Base-by-base conservation (phyloP, 2,113 vertebrate species). In the Solenodon paradoxus region DNA sequence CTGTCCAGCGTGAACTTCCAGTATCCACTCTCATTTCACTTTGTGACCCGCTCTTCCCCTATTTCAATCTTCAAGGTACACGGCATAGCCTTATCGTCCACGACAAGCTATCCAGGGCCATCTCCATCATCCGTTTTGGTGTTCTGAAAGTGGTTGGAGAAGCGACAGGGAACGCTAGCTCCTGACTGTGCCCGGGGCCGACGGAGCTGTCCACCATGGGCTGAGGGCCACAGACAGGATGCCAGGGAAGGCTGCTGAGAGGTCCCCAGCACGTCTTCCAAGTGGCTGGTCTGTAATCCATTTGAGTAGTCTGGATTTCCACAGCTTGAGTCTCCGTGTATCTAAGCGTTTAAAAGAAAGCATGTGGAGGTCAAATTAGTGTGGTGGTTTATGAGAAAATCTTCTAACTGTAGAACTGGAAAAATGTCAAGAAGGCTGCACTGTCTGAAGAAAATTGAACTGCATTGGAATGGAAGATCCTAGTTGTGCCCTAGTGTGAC, bases 281-380 rank as follows among this genome's bases (percentile, higher is more conserved):
- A 64, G 45, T 24, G 47, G 42, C 75, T 83, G 74, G 16, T 87
- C 88, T 92, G 1, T 79, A 59, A 78, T 51, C 82, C 77, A 20
- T 74, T 53, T 35, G 40, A 49, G 80, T 47, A 7, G 38, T 83
- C 64, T 77, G 49, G 59, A 80, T 69, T 80, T 74, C 92, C 38
- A 42, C 11, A 32, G 69, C 83, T 69, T 77, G 75, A 74, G 45
- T 63, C 94, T 90, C 2, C 85, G 38, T 53, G 28, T 71, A 83
- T 75, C 20, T 28, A 68, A 40, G 38, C 61, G 17, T 63, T 92
- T 87, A 84, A 93, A 95, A 87, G 68, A 63, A 94, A 47, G 55
- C 85, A 88, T 59, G 28, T 78, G 57, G 72, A 79, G n/a, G 71
- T 79, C 47, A 75, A 87, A 83, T 83, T 71, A 91, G 45, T 53